Evolutionary conservation across 2,113 vertebrate species (phyloP).

Genomic region (Setophaga petechia): DNA sequence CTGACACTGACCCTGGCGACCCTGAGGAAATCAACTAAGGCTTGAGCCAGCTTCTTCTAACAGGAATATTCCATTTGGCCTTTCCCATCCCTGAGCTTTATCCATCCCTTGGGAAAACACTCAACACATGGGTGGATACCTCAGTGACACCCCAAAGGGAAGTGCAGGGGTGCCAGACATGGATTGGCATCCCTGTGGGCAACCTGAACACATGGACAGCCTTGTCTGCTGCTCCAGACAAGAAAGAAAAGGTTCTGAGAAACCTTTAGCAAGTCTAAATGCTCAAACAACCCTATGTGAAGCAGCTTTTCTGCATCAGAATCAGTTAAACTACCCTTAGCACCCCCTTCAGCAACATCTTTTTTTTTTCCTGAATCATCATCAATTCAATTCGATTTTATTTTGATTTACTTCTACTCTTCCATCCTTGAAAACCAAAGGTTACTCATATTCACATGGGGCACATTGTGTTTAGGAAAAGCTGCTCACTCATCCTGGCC

Average conservation of each 20-base stretch:
- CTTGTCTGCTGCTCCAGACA: background rate
- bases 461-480: rapidly evolving
- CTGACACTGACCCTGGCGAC: background rate
- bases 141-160: rapidly evolving
- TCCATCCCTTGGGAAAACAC: background rate
- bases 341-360: background rate
- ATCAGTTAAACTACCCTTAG: too few species aligned
- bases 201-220: rapidly evolving
- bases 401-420: background rate
- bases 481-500: background rate
- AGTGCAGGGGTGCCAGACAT: background rate
- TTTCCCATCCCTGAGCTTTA: background rate
- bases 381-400: background rate
- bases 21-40: background rate
- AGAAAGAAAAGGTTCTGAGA: background rate
- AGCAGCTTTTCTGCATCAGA: background rate
- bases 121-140: rapidly evolving
- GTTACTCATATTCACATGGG: background rate
- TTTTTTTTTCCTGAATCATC: background rate
- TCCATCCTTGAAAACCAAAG: background rate
- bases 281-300: background rate
- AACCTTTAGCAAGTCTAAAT: background rate
- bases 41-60: background rate
- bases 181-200: background rate
- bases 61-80: background rate